Evolutionary conservation across 2,888 invertebrate species (phyloP).

Genomic region (Steromphala cineraria): DNA sequence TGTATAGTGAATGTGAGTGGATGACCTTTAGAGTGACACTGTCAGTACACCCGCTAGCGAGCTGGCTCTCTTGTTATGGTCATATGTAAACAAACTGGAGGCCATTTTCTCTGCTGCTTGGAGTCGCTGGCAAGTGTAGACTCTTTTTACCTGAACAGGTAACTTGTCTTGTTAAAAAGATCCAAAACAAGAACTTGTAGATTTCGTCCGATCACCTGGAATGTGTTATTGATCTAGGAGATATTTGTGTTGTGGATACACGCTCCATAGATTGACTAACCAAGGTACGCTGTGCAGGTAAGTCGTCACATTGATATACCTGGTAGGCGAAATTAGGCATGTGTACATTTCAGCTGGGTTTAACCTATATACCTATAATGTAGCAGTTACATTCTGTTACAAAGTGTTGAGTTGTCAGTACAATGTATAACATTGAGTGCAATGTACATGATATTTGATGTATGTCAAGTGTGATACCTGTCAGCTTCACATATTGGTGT

Average conservation of each 20-base stretch:
- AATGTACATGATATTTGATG: too few species aligned
- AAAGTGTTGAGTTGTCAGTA: too few species aligned
- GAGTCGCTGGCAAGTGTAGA: not conserved
- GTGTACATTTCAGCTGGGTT: too few species aligned
- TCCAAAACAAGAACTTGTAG: not conserved
- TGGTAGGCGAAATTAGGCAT: too few species aligned
- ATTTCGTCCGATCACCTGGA: not conserved
- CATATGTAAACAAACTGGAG: slow-evolving; percentile 5
- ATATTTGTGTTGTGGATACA: not conserved
- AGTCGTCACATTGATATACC: too few species aligned
- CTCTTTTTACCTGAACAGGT: slow-evolving; percentile 1
- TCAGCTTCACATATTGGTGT: too few species aligned
- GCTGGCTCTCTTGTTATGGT: not conserved
- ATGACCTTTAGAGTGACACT: not conserved
- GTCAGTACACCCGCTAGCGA: not conserved
- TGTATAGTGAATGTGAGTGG: not conserved
- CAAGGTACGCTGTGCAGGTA: too few species aligned
- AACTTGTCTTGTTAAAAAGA: not conserved
- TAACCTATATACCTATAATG: too few species aligned
- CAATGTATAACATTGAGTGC: too few species aligned
- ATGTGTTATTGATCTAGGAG: not conserved
- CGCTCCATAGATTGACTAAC: not conserved
- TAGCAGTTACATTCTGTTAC: too few species aligned
- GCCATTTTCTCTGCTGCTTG: not conserved
- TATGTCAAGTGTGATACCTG: too few species aligned